Evolutionary conservation across 2,797 vertebrate genomes (phyloP), one percentile per base, ranked within the genome.

Genomic region (Xyrichtys novacula): DNA sequence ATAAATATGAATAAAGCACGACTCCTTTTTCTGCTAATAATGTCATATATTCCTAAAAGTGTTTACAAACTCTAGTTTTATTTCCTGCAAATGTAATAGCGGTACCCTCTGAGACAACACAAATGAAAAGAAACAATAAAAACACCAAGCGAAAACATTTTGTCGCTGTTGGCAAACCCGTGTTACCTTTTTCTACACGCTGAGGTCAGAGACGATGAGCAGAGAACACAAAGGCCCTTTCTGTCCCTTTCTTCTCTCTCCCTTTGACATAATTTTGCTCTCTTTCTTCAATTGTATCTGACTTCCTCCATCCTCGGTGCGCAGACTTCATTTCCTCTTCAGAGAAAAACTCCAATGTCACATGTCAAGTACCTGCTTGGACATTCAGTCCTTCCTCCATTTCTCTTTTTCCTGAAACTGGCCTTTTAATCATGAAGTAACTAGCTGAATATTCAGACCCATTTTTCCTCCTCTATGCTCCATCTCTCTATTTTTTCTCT

Each of bases 341-440:
- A 58, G 50, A 77, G 65, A 80, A 71, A n/a, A 76, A 63, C 69
- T 42, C 79, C 49, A 80, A 59, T 81, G 74, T 69, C 65, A 74
- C 67, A 63, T 85, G 76, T 80, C 80, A 85, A 85, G 74, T 55
- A 82, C 58, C 80, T 81, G 71, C 74, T 72, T 78, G 83, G 74
- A 83, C 81, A 81, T 69, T 73, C 70, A 73, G 40, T 63, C 31
- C 43, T 50, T 78, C 75, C 40, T 25, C n/a, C 43, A 22, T 43
- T 48, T 53, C 65, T 59, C 34, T 72, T 68, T 28, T 70, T 76
- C 56, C 50, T 46, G n/a, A 26, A 1, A 9, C 43, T 64, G 1
- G 1, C 43, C 49, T 74, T 68, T 83, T 65, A 74, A 66, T 57
- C 56, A 46, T 73, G 39, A 80, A 83, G 67, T 52, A 72, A 53